These are phyloP conservation scores for Diarsia rubi DNA, from an alignment of 2,888 invertebrate species.

Conservation along the genomic window DNA sequence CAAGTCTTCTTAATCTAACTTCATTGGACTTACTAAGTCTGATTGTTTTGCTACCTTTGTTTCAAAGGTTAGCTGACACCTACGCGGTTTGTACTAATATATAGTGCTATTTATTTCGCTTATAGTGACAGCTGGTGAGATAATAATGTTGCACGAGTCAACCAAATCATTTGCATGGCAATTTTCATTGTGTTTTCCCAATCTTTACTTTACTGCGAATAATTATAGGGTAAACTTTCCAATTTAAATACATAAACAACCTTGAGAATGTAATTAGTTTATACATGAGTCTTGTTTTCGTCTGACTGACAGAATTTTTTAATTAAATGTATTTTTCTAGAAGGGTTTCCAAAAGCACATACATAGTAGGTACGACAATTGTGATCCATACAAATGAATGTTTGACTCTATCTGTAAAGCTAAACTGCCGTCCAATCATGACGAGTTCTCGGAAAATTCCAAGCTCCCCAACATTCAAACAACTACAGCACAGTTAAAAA, in stretches of 20 bases:
- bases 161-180: conserved; percentile 19
- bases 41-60: conserved; percentile 38
- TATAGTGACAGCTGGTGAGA: conserved; percentile 14
- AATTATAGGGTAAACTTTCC: neutral
- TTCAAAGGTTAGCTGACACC: conserved; percentile 52
- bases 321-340: neutral
- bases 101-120: conserved; percentile 39
- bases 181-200: conserved; percentile 13
- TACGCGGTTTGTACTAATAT: conserved; percentile 27
- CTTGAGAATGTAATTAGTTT: neutral
- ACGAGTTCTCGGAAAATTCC: conserved; percentile 15
- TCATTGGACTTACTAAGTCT: conserved; percentile 5
- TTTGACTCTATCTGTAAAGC: neutral
- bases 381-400: neutral
- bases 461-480: conserved; percentile 27
- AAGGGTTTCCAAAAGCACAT: neutral
- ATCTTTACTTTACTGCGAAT: conserved; percentile 11
- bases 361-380: neutral
- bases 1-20: conserved; percentile 6
- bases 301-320: neutral
- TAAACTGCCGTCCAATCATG: neutral
- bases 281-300: neutral
- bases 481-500: conserved; percentile 26
- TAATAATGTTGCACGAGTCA: conserved; percentile 26
- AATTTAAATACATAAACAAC: neutral